Conservation (phyloP, 2,888 invertebrate species). For the Entomobrya multifasciata region DNA sequence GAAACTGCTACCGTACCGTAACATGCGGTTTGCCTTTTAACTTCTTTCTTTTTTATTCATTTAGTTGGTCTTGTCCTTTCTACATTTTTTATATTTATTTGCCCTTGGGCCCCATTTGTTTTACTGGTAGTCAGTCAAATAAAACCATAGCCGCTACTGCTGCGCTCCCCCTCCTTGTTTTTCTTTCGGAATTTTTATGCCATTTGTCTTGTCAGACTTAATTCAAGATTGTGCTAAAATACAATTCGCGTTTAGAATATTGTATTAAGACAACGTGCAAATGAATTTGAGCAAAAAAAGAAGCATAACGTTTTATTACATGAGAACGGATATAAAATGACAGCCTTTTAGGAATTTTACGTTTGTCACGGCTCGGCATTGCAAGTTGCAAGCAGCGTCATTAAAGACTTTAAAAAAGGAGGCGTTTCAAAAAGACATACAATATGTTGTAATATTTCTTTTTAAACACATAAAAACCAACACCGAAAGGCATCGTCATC, state of each 20-base stretch:
- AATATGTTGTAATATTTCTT: no score
- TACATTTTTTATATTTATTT: not conserved
- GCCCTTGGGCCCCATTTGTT: slow-evolving; percentile 28
- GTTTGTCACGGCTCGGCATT: slow-evolving; percentile 54
- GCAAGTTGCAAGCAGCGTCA: no score
- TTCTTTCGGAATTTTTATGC: slow-evolving; percentile 9
- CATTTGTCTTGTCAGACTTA: slow-evolving; percentile 55
- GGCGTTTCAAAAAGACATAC: not conserved
- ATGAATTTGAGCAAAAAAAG: not conserved
- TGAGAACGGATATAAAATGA: slow-evolving; percentile 48
- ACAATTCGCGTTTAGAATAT: not conserved
- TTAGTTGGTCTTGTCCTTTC: not conserved
- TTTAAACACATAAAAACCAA: not conserved
- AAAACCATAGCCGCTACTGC: not conserved
- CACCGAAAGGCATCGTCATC: slow-evolving; percentile 3
- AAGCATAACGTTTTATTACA: slow-evolving; percentile 11
- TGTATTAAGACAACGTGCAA: not conserved
- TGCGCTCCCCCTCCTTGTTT: slow-evolving; percentile 28
- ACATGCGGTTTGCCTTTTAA: slow-evolving; percentile 26
- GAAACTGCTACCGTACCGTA: slow-evolving; percentile 55
- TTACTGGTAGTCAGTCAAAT: not conserved
- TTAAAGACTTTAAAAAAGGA: slow-evolving; percentile 23
- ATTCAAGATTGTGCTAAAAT: slow-evolving; percentile 28
- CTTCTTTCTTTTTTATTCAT: not conserved
- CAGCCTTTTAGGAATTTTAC: slow-evolving; percentile 43